phyloP scores from a whole-genome alignment of 2,797 vertebrate genomes.

The Gadopsis bispinosus region DNA sequence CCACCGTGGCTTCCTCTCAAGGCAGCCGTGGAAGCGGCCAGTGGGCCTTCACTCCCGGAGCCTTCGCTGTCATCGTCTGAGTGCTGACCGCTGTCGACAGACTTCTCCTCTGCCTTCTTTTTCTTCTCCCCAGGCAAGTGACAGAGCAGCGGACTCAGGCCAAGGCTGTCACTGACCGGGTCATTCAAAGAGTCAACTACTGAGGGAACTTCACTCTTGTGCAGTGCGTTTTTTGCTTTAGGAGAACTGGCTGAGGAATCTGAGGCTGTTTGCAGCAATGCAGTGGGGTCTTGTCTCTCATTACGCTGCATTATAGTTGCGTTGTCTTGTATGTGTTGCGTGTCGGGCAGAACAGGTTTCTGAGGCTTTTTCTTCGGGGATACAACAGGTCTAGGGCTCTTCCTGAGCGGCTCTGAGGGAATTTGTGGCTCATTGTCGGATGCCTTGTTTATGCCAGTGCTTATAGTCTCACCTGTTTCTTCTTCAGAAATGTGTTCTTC shows the following conservation, averaged over 20 bases:
- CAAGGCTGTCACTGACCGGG: slow-evolving; percentile 38
- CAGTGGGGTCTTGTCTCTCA: slow-evolving; percentile 16
- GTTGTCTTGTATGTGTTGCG: not conserved
- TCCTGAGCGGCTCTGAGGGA: slow-evolving; percentile 53
- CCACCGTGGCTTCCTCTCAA: slow-evolving; percentile 71
- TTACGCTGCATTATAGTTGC: not conserved
- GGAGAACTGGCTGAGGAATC: slow-evolving; percentile 16
- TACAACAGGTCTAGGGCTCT: slow-evolving; percentile 48
- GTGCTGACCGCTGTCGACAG: slow-evolving; percentile 84
- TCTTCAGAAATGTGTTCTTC: slow-evolving; percentile 32
- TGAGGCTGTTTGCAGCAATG: slow-evolving; percentile 9
- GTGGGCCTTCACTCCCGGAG: slow-evolving; percentile 69
- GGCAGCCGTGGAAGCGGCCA: slow-evolving; percentile 68
- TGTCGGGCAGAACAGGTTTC: slow-evolving; percentile 17
- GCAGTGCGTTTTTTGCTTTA: slow-evolving; percentile 13
- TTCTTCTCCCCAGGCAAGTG: slow-evolving; percentile 35
- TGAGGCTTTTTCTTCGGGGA: slow-evolving; percentile 63
- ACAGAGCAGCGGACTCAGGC: slow-evolving; percentile 44
- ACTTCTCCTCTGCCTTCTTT: slow-evolving; percentile 85
- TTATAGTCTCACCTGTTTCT: slow-evolving; percentile 20
- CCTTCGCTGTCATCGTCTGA: slow-evolving; percentile 76
- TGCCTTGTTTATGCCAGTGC: not conserved
- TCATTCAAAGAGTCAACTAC: slow-evolving; percentile 38
- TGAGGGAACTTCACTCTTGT: slow-evolving; percentile 13
- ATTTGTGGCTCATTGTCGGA: slow-evolving; percentile 19